Conservation (phyloP, 2,888 invertebrate genomes). For the Argyresthia albistria region DNA sequence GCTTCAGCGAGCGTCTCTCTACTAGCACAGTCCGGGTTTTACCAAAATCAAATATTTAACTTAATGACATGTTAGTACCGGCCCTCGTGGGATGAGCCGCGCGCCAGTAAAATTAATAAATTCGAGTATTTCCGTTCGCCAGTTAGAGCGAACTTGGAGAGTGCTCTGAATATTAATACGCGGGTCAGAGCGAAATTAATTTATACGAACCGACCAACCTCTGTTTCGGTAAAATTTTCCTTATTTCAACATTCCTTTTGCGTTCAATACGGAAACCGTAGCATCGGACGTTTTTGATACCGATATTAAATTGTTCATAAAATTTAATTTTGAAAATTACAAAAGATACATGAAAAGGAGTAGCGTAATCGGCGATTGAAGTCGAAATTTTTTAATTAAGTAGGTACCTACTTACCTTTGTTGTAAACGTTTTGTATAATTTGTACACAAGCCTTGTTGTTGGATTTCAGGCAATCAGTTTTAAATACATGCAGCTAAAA, state of each 20-base stretch:
- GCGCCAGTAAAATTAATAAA: conserved; percentile 51
- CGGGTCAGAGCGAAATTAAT: conserved; percentile 62
- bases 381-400: too few relatives aligned
- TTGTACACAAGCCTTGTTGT: too few relatives aligned
- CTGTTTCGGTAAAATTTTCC: conserved; percentile 49
- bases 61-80: conserved; percentile 29
- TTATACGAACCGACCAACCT: conserved; percentile 55
- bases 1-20: not conserved
- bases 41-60: conserved; percentile 19
- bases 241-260: conserved; percentile 49
- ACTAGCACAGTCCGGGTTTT: not conserved
- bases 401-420: too few relatives aligned
- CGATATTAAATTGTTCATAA: conserved; percentile 5
- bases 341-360: too few relatives aligned
- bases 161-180: conserved; percentile 67
- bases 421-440: too few relatives aligned
- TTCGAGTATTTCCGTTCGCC: conserved; percentile 51
- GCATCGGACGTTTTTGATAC: conserved; percentile 17
- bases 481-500: too few relatives aligned
- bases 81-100: conserved; percentile 28
- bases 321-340: too few relatives aligned
- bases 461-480: too few relatives aligned
- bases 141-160: conserved; percentile 60
- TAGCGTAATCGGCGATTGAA: too few relatives aligned
- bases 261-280: conserved; percentile 45